Percentiles rank a stretch among this genome's conserved stretches.
These are phyloP conservation scores for Sinotaia quadrata DNA, from an alignment of 2,888 invertebrate genomes.

Conservation along the genomic window DNA sequence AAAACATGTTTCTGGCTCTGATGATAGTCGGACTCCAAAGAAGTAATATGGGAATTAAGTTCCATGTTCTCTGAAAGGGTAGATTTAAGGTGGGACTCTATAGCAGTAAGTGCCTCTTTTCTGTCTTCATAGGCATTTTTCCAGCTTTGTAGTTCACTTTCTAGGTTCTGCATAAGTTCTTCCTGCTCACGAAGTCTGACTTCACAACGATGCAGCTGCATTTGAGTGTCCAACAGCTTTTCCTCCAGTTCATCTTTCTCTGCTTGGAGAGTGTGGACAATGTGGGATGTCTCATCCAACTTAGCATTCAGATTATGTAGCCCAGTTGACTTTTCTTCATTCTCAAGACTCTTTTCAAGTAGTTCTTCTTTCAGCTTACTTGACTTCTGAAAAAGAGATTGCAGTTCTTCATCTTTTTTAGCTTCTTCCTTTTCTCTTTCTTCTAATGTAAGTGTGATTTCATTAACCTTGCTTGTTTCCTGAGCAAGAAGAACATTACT, in stretches of 20 bases:
- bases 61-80: constrained; percentile 9
- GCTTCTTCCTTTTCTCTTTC: constrained; percentile 3
- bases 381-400: constrained; percentile 17
- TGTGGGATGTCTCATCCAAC: constrained; percentile 14
- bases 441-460: constrained; percentile 6
- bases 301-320: constrained; percentile 1
- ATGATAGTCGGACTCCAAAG: neutral
- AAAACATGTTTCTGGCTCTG: neutral
- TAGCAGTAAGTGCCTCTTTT: neutral
- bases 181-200: constrained; percentile 13
- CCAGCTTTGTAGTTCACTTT: constrained; percentile 13
- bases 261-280: neutral
- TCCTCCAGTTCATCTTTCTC: constrained; percentile 18
- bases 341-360: neutral
- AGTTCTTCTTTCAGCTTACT: constrained; percentile 9
- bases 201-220: constrained; percentile 6
- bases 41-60: neutral
- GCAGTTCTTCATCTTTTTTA: constrained; percentile 12
- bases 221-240: constrained; percentile 10
- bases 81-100: constrained; percentile 16
- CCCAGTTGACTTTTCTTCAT: constrained; percentile 13
- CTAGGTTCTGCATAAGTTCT: constrained; percentile 12
- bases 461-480: constrained; percentile 13
- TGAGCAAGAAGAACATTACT: constrained; percentile 9
- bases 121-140: constrained; percentile 11